phyloP scores from a whole-genome alignment of 2,113 vertebrate species.

The Tonatia bakeri region DNA sequence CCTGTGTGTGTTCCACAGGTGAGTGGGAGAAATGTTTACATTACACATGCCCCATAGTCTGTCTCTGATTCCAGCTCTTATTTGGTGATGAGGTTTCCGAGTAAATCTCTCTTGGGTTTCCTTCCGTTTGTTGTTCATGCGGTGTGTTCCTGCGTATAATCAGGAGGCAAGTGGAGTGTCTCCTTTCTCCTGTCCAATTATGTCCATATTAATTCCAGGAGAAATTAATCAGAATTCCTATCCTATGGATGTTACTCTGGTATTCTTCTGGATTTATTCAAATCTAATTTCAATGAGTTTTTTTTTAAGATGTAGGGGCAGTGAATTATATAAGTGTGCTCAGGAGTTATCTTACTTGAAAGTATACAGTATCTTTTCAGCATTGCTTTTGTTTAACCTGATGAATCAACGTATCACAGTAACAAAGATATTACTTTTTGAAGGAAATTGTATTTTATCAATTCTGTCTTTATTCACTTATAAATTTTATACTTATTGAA shows the following conservation, averaged over 20 bases:
- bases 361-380: background rate
- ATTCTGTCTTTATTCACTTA: background rate
- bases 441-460: background rate
- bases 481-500: background rate
- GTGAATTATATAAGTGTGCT: background rate
- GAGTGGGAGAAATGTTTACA: background rate
- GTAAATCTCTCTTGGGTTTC: background rate
- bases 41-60: background rate
- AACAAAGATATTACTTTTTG: background rate
- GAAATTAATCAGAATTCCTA: background rate
- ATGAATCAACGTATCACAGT: background rate
- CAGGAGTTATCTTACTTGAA: background rate
- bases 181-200: background rate
- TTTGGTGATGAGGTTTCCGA: background rate
- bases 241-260: background rate
- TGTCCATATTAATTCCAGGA: background rate
- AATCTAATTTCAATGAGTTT: background rate
- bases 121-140: background rate
- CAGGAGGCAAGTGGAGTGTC: background rate
- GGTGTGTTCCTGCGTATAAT: background rate
- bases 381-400: background rate
- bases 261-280: background rate
- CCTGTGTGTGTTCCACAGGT: background rate
- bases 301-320: background rate
- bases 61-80: background rate